Evolutionary conservation across 2,797 vertebrate genomes (phyloP).

Genomic region (Hippopotamyrus pictus): DNA sequence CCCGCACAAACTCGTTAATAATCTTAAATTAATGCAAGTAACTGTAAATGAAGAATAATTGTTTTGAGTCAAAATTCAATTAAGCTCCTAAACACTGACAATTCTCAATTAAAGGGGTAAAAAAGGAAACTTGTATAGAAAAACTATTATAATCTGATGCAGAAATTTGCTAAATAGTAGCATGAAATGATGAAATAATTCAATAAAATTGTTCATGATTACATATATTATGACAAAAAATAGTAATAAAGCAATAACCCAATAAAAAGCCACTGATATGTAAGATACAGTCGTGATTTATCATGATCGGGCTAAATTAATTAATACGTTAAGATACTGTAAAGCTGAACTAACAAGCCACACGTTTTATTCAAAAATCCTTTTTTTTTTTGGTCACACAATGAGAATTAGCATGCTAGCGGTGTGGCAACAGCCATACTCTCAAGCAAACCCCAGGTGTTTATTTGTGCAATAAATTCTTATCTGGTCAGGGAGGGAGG

Average conservation of each 20-base stretch:
- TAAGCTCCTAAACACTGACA: slow-evolving; percentile 11
- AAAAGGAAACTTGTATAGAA: background rate
- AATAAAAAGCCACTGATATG: background rate
- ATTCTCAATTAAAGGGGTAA: slow-evolving; percentile 5
- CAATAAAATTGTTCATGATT: background rate
- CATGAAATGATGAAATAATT: background rate
- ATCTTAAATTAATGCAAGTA: slow-evolving; percentile 61
- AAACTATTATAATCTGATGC: background rate
- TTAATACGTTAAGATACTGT: background rate
- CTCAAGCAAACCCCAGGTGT: background rate
- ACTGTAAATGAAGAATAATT: slow-evolving; percentile 64
- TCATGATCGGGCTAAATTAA: background rate
- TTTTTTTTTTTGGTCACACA: background rate
- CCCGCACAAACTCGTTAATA: slow-evolving; percentile 58
- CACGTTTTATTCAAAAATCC: background rate
- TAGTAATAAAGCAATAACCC: background rate
- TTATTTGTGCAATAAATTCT: background rate
- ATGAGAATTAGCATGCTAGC: background rate
- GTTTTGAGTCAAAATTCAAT: slow-evolving; percentile 20
- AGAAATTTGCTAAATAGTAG: background rate
- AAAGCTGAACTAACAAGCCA: background rate
- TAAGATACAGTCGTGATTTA: background rate
- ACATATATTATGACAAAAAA: background rate
- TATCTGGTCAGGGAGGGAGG: background rate
- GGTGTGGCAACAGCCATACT: background rate